A percentile compares a stretch with the other conserved stretches of the same genome.
These are phyloP conservation scores for Lacanobia wlatinum DNA, from an alignment of 2,888 invertebrate species.

Conservation along the genomic window DNA sequence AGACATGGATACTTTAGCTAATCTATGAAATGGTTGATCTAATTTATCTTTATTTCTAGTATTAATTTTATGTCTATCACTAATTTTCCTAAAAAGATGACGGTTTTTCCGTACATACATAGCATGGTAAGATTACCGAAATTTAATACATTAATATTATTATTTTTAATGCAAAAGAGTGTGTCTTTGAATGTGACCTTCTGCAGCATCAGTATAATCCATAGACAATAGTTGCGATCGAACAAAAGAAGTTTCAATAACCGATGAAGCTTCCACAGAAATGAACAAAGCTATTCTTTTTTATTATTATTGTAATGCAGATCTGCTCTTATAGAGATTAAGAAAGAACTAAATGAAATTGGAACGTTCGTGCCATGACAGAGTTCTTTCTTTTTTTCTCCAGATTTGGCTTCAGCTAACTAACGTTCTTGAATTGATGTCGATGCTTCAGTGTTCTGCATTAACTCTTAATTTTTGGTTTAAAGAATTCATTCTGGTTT, in stretches of 20 bases:
- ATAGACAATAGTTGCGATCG: not conserved
- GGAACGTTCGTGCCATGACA: conserved; percentile 38
- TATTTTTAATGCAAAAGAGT: not conserved
- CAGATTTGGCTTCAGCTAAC: conserved; percentile 23
- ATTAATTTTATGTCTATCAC: too few species aligned
- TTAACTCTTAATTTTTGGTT: not conserved
- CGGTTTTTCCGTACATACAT: too few species aligned
- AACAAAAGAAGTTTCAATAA: conserved; percentile 36
- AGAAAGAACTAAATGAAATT: conserved; percentile 55
- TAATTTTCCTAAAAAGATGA: too few species aligned
- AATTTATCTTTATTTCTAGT: too few species aligned
- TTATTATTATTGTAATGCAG: conserved; percentile 49
- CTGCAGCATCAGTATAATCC: not conserved
- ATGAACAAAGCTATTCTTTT: conserved; percentile 23
- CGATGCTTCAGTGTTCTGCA: not conserved
- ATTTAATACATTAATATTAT: not conserved
- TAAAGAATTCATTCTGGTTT: not conserved
- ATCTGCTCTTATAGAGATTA: conserved; percentile 50
- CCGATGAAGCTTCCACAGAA: conserved; percentile 8
- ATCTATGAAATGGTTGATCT: too few species aligned
- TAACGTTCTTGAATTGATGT: conserved; percentile 29
- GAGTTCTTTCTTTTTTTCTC: conserved; percentile 10
- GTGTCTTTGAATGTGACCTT: not conserved
- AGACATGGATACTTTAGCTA: too few species aligned
- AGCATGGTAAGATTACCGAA: too few species aligned